A percentile compares a stretch with the other conserved stretches of the same genome.
phyloP scores from a whole-genome alignment of 2,888 invertebrate species.

The Cantharis flavilabris region DNA sequence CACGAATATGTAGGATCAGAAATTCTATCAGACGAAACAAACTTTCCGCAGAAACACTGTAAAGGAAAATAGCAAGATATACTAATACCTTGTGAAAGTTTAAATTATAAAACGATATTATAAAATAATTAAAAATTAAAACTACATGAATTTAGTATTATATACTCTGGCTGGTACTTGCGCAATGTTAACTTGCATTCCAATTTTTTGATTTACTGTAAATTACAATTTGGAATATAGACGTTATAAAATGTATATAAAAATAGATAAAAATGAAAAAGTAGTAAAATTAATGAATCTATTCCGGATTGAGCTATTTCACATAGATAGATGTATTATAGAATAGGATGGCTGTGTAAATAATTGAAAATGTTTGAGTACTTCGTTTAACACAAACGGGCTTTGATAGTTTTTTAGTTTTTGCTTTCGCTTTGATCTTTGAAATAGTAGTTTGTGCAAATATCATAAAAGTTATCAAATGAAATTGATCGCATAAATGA shows the following conservation, averaged over 20 bases:
- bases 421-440: background rate
- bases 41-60: background rate
- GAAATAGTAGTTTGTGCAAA: background rate
- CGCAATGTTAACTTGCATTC: too few relatives aligned
- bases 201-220: background rate
- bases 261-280: background rate
- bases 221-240: background rate
- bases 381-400: background rate
- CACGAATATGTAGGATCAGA: background rate
- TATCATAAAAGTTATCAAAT: background rate
- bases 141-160: background rate
- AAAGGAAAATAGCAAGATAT: background rate
- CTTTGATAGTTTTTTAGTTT: background rate
- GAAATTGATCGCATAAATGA: background rate
- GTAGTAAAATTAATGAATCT: background rate
- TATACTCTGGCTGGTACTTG: too few relatives aligned
- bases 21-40: background rate
- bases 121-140: background rate
- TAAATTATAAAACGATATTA: background rate
- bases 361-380: background rate
- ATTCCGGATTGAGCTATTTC: background rate
- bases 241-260: background rate
- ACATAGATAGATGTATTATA: background rate
- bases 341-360: background rate
- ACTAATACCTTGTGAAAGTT: background rate